These are phyloP conservation scores for Chrysochloris asiatica DNA, from an alignment of 2,113 vertebrate genomes.

Conservation along the genomic window DNA sequence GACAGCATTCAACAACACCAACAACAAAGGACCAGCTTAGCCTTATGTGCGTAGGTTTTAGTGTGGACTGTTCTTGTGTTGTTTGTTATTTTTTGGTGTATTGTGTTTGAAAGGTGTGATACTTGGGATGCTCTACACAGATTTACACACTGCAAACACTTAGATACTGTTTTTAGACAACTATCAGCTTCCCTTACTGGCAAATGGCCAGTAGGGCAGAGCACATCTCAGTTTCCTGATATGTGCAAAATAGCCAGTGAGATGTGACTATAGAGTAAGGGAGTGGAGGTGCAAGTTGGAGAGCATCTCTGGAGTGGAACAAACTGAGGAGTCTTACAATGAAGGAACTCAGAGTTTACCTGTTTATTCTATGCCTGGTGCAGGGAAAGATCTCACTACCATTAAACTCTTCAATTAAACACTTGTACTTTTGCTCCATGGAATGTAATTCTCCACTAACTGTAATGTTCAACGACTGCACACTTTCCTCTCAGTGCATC, in stretches of 20 bases:
- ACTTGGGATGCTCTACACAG: not conserved
- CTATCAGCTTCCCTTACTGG: no score
- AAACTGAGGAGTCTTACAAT: not conserved
- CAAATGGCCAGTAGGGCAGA: not conserved
- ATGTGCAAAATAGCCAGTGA: not conserved
- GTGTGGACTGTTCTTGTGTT: not conserved
- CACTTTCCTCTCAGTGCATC: not conserved
- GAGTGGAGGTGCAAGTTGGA: not conserved
- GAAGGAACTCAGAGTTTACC: not conserved
- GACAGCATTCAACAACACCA: no score
- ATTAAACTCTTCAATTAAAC: not conserved
- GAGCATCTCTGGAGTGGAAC: not conserved
- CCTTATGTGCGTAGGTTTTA: not conserved
- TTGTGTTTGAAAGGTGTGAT: not conserved
- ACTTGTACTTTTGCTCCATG: not conserved
- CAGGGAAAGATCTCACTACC: not conserved
- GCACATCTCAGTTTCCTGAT: not conserved
- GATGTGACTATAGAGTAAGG: not conserved
- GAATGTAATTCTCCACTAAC: slow-evolving; percentile 41
- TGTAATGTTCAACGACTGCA: not conserved
- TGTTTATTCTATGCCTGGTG: not conserved
- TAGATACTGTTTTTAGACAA: not conserved
- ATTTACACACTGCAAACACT: not conserved
- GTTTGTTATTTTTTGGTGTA: not conserved
- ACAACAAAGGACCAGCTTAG: not conserved